Percentiles rank a stretch among this genome's conserved stretches.
Evolutionary conservation across 2,888 invertebrate genomes (phyloP).

Genomic region (Morinoia aosen): DNA sequence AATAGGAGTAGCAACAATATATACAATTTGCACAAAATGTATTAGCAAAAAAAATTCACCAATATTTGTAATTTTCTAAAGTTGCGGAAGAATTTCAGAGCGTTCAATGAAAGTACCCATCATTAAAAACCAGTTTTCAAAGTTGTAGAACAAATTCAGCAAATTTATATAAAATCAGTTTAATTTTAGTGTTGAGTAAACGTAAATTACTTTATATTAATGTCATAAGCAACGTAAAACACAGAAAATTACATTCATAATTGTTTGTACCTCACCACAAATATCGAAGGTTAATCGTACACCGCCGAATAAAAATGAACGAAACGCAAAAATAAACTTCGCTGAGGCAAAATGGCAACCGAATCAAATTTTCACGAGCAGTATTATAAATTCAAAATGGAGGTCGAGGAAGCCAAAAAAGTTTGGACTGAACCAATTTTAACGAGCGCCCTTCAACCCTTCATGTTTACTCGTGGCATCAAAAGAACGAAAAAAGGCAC

Average conservation of each 20-base stretch:
- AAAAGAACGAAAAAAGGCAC: constrained; percentile 16
- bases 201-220: no score
- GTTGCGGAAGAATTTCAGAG: background rate
- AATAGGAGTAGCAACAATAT: background rate
- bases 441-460: constrained; percentile 25
- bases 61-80: background rate
- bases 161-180: background rate
- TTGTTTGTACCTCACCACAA: background rate
- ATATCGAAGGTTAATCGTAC: background rate
- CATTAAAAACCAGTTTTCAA: background rate
- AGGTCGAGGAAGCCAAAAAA: background rate
- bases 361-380: background rate
- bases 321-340: background rate
- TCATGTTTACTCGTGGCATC: constrained; percentile 9
- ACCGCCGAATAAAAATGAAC: background rate
- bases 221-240: no score
- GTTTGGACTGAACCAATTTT: background rate
- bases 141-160: background rate
- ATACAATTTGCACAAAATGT: background rate
- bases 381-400: constrained; percentile 45
- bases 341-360: background rate
- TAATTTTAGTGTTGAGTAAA: no score
- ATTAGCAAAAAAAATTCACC: background rate
- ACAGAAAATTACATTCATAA: no score
- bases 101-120: background rate